Evolutionary conservation across 92 coral and sea anemone species (phyloP).

Genomic region (Pocillopora grandis): DNA sequence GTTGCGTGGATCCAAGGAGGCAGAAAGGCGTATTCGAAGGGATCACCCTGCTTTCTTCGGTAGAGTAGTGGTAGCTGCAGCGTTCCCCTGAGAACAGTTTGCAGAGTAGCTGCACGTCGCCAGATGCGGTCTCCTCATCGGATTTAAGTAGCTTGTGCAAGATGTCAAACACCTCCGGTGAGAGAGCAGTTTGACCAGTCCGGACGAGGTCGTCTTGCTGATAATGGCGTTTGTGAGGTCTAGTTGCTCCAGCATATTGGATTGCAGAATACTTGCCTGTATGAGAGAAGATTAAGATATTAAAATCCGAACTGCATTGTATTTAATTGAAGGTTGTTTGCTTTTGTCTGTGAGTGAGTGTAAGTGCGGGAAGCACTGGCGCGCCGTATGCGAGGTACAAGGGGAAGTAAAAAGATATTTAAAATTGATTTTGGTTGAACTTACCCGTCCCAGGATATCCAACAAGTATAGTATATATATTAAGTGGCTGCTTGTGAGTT

Average conservation of each 20-base stretch:
- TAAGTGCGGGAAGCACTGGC: neutral
- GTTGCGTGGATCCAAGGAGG: slow-evolving; percentile 66
- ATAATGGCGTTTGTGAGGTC: slow-evolving; percentile 18
- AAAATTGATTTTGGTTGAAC: neutral
- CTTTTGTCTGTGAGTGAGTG: neutral
- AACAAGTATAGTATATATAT: slow-evolving; percentile 44
- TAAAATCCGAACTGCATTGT: neutral
- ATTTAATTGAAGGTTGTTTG: neutral
- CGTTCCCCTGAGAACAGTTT: slow-evolving; percentile 60
- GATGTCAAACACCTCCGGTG: slow-evolving; percentile 62
- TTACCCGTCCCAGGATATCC: slow-evolving; percentile 65
- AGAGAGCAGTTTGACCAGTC: slow-evolving; percentile 55
- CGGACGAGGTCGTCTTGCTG: slow-evolving; percentile 56
- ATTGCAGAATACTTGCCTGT: slow-evolving; percentile 52
- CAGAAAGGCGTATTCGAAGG: slow-evolving; percentile 55
- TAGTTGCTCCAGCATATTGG: slow-evolving; percentile 25
- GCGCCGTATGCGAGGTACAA: neutral
- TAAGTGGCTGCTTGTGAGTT: slow-evolving; percentile 42
- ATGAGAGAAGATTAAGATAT: neutral
- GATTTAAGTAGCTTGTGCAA: slow-evolving; percentile 57
- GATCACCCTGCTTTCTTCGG: slow-evolving; percentile 55
- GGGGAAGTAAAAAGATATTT: neutral
- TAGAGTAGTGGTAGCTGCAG: slow-evolving; percentile 51
- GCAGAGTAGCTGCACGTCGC: slow-evolving; percentile 62
- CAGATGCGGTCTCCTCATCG: slow-evolving; percentile 50